A percentile compares a stretch with the other conserved stretches of the same genome.
These are phyloP conservation scores for Phaenicophaeus curvirostris DNA, from an alignment of 2,797 vertebrate species.

Conservation along the genomic window DNA sequence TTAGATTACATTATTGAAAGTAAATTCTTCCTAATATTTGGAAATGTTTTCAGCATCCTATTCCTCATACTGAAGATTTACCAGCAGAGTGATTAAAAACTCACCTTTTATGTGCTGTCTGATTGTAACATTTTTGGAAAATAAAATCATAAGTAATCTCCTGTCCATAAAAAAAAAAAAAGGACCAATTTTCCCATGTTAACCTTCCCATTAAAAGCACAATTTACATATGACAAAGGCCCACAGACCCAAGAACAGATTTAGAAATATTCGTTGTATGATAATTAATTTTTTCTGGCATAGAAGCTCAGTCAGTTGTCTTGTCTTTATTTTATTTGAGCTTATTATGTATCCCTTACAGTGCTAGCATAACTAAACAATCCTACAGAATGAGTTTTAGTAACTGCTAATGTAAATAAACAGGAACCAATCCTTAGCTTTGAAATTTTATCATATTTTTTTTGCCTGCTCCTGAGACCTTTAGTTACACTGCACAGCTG, in stretches of 20 bases:
- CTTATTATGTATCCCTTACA: neutral
- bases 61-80: neutral
- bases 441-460: neutral
- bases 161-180: neutral
- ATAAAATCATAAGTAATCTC: neutral
- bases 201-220: neutral
- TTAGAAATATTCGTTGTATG: neutral
- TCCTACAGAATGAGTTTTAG: neutral
- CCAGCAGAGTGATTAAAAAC: neutral
- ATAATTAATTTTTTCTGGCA: neutral
- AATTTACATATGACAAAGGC: neutral
- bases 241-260: neutral
- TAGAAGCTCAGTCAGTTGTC: neutral
- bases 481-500: constrained; percentile 10
- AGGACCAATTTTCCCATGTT: neutral
- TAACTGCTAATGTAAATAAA: neutral
- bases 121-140: neutral
- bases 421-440: neutral
- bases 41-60: neutral
- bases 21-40: neutral
- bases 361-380: neutral
- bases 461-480: constrained; percentile 17
- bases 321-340: neutral
- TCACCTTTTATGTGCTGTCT: neutral
- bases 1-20: neutral